Conservation (phyloP, 2,113 vertebrate genomes). For the Platycercus adscitus region DNA sequence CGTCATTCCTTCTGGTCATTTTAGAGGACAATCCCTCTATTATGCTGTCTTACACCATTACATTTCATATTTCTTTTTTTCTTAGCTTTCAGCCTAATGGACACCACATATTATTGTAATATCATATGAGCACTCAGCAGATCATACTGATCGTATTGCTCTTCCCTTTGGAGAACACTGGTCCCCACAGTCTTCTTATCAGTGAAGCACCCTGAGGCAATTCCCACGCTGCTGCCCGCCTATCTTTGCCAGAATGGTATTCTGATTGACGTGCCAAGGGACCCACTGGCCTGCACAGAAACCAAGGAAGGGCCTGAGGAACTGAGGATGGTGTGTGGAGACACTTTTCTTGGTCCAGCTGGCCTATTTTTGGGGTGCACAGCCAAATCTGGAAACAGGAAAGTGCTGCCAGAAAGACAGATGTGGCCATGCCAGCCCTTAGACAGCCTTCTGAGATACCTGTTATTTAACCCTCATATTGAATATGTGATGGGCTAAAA, state of each 20-base stretch:
- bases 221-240: not conserved
- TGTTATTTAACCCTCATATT: not conserved
- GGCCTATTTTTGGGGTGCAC: not conserved
- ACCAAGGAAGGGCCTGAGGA: not conserved
- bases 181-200: not conserved
- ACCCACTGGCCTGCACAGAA: not conserved
- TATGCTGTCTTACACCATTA: not conserved
- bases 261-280: not conserved
- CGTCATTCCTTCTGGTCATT: not conserved
- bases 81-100: not conserved
- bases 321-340: not conserved
- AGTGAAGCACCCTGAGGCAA: not conserved
- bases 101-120: not conserved
- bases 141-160: rapidly evolving
- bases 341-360: not conserved
- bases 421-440: not conserved
- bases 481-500: not conserved
- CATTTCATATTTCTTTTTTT: not conserved
- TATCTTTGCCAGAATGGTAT: not conserved
- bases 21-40: not conserved
- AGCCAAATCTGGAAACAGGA: not conserved
- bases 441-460: not conserved
- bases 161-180: not conserved
- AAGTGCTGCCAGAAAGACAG: not conserved
- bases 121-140: not conserved